These are phyloP conservation scores for Phytoseiulus persimilis DNA, from an alignment of 2,888 invertebrate species.

Conservation along the genomic window DNA sequence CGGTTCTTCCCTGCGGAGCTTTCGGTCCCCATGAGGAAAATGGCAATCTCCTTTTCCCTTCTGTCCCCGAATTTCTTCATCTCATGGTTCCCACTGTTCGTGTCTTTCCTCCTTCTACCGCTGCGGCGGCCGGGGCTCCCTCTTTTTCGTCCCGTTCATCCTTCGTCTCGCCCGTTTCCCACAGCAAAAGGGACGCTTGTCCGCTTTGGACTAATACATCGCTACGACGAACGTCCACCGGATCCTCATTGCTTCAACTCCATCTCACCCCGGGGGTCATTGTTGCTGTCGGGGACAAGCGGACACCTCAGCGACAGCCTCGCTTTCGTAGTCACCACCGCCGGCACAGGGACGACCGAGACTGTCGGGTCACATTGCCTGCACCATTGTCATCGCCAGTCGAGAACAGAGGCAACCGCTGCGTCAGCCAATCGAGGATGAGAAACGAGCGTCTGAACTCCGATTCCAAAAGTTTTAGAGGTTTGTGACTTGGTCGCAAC, in stretches of 20 bases:
- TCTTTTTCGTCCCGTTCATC: background rate
- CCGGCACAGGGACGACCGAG: too few species aligned
- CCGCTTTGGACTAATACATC: background rate
- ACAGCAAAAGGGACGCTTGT: background rate
- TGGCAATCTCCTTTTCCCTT: background rate
- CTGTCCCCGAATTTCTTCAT: constrained; percentile 5
- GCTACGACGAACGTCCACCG: background rate
- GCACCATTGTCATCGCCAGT: too few species aligned
- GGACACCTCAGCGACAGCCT: background rate
- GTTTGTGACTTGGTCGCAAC: too few species aligned
- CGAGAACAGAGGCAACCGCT: too few species aligned
- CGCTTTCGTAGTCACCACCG: background rate
- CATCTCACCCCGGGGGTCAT: constrained; percentile 5
- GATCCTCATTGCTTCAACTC: background rate
- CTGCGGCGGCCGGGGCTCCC: background rate
- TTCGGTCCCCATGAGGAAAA: background rate
- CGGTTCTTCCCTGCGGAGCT: background rate
- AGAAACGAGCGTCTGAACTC: too few species aligned
- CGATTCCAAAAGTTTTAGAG: too few species aligned
- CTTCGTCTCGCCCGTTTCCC: background rate
- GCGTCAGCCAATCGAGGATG: too few species aligned
- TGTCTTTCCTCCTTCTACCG: background rate
- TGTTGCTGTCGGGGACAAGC: background rate
- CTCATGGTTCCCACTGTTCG: background rate
- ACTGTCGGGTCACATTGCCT: too few species aligned